A percentile compares a stretch with the other conserved stretches of the same genome.
Conservation (phyloP, 2,113 vertebrate species). For the Chloebia gouldiae region DNA sequence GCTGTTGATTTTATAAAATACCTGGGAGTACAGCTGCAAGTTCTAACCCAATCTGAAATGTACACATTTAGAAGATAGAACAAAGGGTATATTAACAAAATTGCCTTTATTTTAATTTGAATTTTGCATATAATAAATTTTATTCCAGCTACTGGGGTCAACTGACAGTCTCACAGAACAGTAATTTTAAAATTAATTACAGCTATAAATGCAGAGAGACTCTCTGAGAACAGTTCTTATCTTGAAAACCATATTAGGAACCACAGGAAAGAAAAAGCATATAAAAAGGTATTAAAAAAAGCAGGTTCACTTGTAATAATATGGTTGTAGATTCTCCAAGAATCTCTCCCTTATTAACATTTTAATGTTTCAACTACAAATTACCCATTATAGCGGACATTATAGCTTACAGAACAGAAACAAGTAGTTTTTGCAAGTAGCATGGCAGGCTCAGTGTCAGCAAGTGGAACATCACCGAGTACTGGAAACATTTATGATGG, state of each 20-base stretch:
- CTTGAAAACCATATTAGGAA: not conserved
- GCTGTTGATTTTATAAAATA: not conserved
- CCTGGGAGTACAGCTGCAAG: not conserved
- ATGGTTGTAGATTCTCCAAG: not conserved
- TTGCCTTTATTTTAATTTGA: conserved; percentile 10
- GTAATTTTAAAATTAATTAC: not conserved
- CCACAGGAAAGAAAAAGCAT: not conserved
- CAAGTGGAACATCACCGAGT: not conserved
- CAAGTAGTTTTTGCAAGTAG: not conserved
- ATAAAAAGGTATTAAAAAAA: conserved; percentile 25
- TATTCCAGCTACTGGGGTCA: not conserved
- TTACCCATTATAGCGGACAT: not conserved
- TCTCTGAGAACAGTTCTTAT: not conserved
- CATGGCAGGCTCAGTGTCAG: not conserved
- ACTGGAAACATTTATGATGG: conserved; percentile 77
- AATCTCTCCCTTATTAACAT: not conserved
- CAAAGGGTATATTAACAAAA: not conserved
- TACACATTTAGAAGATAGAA: not conserved
- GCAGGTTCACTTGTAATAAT: not conserved
- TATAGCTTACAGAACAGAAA: not conserved
- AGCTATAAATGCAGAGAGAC: not conserved
- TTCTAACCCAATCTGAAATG: not conserved
- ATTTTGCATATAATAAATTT: not conserved
- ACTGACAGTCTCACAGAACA: not conserved
- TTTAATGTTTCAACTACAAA: not conserved